Base-by-base conservation (phyloP, 1,140 invertebrate genomes). In the Pseudoatta argentina region DNA sequence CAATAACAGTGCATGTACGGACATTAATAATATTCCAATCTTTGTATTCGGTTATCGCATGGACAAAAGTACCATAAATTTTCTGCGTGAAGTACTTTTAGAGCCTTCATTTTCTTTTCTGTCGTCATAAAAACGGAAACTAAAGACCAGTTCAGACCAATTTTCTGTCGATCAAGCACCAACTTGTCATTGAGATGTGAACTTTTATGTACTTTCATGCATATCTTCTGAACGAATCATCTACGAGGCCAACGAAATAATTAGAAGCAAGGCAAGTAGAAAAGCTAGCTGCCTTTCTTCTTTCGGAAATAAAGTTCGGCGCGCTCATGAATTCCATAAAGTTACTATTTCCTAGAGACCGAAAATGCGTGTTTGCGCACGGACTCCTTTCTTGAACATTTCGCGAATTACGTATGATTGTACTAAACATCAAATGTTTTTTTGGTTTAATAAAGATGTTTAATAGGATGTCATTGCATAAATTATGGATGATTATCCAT, bases 261-360 rank as follows among this genome's bases (percentile, higher is more conserved):
- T 48, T 39, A n/a, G 6, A 30, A 55, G 16, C 30, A n/a, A 75
- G 34, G 24, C 27, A 61, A 75, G 63, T 79, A 39, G 44, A 39
- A 21, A 48, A 48, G 24, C 24, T 21, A 48, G 24, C 24, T 24
- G 16, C 16, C 18, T 44, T 44, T 27, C 16, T 21, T 14, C n/a
- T 39, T 71, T 59, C 8, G 12, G 3, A 0, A 16, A 18, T 14
- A 24, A 8, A 16, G n/a, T 48, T 18, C 18, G 27, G 0, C 4
- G 0, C 12, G 10, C 2, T 48, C 3, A n/a, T 34, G 39, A 4
- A 24, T 57, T 16, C n/a, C 67, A 27, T 61, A 27, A 81, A 63
- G 69, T 83, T 75, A 73, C 79, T 61, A 21, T 82, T 59, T 82
- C 7, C 79, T 75, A 73, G 39, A 64, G 7, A 18, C 8, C 30